phyloP scores from a whole-genome alignment of 1,140 invertebrate species.

The Vollenhovia emeryi region DNA sequence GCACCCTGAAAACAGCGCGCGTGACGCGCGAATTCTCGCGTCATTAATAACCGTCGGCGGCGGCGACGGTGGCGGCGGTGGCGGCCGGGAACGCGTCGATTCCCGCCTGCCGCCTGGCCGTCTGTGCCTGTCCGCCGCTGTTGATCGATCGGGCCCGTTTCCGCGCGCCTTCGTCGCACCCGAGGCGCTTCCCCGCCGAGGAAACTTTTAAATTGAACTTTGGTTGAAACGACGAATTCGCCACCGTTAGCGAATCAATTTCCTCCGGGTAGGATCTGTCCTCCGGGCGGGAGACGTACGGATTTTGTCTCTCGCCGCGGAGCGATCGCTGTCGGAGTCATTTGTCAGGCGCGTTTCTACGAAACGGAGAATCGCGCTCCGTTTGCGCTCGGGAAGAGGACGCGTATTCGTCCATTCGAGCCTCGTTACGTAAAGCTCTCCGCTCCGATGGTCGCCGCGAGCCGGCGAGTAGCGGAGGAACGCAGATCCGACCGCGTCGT shows the following conservation, averaged over 20 bases:
- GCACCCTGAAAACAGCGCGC: background rate
- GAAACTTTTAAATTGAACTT: conserved; percentile 28
- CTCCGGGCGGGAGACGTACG: no score
- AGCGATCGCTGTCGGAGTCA: background rate
- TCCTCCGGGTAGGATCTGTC: background rate
- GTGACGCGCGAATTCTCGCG: background rate
- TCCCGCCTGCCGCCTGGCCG: background rate
- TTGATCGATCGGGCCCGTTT: conserved; percentile 33
- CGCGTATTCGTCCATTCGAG: background rate
- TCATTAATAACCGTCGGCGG: conserved; percentile 53
- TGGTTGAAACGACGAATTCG: background rate
- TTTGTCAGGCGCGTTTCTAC: background rate
- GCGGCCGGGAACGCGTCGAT: no score
- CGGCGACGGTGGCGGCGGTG: no score
- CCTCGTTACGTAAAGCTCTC: background rate
- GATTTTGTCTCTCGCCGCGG: background rate
- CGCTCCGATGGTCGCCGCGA: no score
- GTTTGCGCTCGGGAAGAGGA: background rate
- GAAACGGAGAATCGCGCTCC: background rate
- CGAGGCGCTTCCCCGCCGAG: background rate
- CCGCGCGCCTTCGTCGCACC: background rate
- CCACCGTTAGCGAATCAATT: conserved; percentile 9
- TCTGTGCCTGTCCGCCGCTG: background rate
- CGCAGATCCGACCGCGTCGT: background rate
- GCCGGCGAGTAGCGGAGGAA: background rate